phyloP scores from a whole-genome alignment of 2,113 vertebrate species.

The Rhinopithecus roxellana region DNA sequence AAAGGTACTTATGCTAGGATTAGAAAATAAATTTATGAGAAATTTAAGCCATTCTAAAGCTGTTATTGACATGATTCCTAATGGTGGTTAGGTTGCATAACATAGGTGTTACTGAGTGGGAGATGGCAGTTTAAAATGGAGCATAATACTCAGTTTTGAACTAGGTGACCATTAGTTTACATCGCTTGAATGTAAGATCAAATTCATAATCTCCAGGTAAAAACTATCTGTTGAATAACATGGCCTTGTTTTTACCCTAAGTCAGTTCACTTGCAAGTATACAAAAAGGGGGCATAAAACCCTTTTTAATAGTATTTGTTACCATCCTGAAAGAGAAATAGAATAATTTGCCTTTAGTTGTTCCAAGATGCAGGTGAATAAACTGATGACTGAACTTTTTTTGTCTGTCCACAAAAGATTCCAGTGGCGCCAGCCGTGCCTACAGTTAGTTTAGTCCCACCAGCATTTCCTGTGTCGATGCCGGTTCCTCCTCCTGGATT shows the following conservation, averaged over 20 bases:
- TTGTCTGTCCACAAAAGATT: constrained; percentile 85
- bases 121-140: constrained; percentile 17
- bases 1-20: neutral
- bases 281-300: neutral
- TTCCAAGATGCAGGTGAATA: constrained; percentile 12
- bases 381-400: constrained; percentile 38
- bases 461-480: constrained; percentile 95
- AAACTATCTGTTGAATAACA: neutral
- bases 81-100: neutral
- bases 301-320: neutral
- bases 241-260: neutral
- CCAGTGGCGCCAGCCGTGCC: constrained; percentile 94
- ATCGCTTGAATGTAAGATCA: neutral
- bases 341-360: neutral
- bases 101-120: neutral
- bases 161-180: neutral
- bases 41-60: neutral
- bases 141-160: neutral
- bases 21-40: constrained; percentile 19
- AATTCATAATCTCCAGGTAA: neutral
- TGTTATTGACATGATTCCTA: neutral
- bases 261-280: neutral
- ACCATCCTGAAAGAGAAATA: neutral
- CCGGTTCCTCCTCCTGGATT: constrained; percentile 97
- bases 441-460: constrained; percentile 94